Conservation (phyloP, 2,888 invertebrate genomes). For the Hyposoter dolosus region DNA sequence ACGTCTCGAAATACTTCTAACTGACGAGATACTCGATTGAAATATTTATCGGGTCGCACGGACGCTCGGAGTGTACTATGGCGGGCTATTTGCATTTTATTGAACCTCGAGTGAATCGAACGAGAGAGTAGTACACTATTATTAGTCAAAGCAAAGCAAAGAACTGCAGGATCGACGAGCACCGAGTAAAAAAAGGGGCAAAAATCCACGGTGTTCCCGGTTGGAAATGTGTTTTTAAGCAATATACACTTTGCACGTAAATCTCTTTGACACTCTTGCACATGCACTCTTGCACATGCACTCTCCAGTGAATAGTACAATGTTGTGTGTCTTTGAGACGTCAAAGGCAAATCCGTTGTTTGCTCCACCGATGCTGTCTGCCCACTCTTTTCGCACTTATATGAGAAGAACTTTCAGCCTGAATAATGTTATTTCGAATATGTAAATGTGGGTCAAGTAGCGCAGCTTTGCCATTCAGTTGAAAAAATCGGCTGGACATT, state of each 20-base stretch:
- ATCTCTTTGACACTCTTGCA: constrained; percentile 34
- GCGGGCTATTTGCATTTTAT: constrained; percentile 21
- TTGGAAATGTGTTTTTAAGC: constrained; percentile 30
- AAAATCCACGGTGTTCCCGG: neutral
- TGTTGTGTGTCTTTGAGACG: constrained; percentile 32
- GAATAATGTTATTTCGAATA: constrained; percentile 3
- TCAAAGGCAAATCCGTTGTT: constrained; percentile 36
- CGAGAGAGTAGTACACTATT: constrained; percentile 26
- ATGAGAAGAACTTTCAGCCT: constrained; percentile 10
- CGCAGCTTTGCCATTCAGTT: neutral
- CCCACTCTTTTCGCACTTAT: constrained; percentile 20
- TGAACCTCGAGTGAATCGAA: constrained; percentile 2
- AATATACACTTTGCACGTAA: constrained; percentile 23
- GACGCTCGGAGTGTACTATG: neutral
- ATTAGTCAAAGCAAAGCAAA: constrained; percentile 20
- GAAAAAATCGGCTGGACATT: neutral
- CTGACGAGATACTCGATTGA: constrained; percentile 16
- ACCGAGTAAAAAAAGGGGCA: neutral
- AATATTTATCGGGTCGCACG: constrained; percentile 22
- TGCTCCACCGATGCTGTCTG: neutral
- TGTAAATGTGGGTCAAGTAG: neutral
- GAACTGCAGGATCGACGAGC: neutral
- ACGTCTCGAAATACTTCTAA: neutral
- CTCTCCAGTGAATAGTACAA: neutral
- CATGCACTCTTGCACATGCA: constrained; percentile 16